Evolutionary conservation across 2,113 vertebrate species (phyloP), one percentile per base, ranked within the genome.

Genomic region (Equus quagga): DNA sequence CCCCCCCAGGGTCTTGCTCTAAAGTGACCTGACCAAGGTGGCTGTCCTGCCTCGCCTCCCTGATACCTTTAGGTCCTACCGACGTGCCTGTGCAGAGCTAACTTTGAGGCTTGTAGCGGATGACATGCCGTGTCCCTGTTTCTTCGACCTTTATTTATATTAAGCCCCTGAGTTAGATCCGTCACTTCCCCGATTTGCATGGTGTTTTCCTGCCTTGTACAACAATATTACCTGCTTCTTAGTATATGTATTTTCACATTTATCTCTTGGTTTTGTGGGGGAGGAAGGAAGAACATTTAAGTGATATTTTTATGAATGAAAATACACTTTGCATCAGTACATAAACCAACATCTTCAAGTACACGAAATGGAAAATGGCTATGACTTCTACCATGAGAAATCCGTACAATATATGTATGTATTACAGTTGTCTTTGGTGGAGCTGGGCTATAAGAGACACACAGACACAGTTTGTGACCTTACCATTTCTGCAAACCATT

Each of bases 401-500:
- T 10, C 5, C 18, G 18, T 49, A 44, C 3, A 54, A 60, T 69
- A 7, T 76, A 11, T 26, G 17, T 49, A 31, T 67, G 64, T 6
- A 33, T 28, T 80, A 44, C 18, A 33, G 41, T 49, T 65, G 8
- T 69, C 15, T 86, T 54, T 58, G 46, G 26, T 14, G 41, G 41
- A 79, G 13, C 2, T 89, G 18, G 46, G 6, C 31, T 73, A 75
- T 73, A 75, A 84, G 24, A 54, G 6, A n/a, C 9, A 54, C 5
- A 62, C 46, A 91, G 2, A 76, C 46, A 51, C 23, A 21, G n/a
- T 75, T 54, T 80, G 14, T 69, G 18, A 75, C 41, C 23, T 92
- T 36, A 86, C 17, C 24, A 11, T 98, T 92, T 97, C 41, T 83
- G 0, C 28, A 83, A 51, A 76, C 78, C 79, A 54, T 98, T 98